Conservation (phyloP, 2,113 vertebrate genomes). For the Heloderma charlesbogerti region DNA sequence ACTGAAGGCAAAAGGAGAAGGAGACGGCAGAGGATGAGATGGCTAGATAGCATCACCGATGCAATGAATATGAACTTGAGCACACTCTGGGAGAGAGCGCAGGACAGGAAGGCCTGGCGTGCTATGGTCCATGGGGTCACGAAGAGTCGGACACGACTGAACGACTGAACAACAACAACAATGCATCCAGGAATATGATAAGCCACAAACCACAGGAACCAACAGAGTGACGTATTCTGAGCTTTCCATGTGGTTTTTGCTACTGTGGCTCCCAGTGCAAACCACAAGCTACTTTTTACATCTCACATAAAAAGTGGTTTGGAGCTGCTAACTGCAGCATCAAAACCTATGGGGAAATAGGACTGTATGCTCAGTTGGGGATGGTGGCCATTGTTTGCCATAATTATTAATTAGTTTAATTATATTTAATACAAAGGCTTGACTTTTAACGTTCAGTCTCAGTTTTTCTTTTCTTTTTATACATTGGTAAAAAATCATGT, state of each 20-base stretch:
- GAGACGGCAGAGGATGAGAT: no score
- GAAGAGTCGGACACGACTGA: no score
- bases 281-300: neutral
- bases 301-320: neutral
- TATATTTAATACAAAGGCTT: neutral
- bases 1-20: no score
- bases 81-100: no score
- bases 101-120: no score
- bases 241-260: neutral
- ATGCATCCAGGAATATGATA: neutral
- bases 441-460: neutral
- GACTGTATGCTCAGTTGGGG: neutral
- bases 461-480: neutral
- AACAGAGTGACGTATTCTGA: neutral
- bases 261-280: neutral
- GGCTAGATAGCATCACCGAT: no score
- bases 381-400: neutral
- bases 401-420: neutral
- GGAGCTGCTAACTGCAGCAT: neutral
- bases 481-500: neutral
- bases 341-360: neutral
- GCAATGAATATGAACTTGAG: no score
- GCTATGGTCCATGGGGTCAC: no score
- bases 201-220: neutral
- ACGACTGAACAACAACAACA: no score